phyloP scores from a whole-genome alignment of 2,888 invertebrate genomes.

The Sesia bembeciformis region DNA sequence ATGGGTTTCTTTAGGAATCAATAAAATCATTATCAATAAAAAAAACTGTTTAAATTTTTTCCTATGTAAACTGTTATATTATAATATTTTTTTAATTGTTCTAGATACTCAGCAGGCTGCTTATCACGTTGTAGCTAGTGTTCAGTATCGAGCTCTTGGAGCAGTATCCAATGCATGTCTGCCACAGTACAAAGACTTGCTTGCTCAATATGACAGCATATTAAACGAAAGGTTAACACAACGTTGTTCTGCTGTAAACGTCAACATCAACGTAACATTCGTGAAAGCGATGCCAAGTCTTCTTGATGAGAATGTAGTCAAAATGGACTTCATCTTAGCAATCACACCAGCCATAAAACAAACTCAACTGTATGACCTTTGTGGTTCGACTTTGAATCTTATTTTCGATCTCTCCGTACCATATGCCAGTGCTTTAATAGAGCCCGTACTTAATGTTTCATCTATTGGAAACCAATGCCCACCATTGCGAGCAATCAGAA shows the following conservation, averaged over 20 bases:
- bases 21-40: neutral
- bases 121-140: constrained; percentile 90
- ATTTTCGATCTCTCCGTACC: constrained; percentile 96
- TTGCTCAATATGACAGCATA: constrained; percentile 85
- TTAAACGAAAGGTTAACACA: constrained; percentile 89
- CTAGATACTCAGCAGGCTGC: constrained; percentile 94
- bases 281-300: constrained; percentile 86
- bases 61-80: too few relatives aligned
- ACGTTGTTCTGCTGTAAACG: constrained; percentile 94
- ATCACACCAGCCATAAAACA: constrained; percentile 91
- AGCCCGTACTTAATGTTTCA: constrained; percentile 90
- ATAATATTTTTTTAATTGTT: neutral
- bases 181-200: constrained; percentile 87
- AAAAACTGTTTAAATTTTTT: neutral
- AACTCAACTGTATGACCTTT: constrained; percentile 94
- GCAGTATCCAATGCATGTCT: constrained; percentile 90
- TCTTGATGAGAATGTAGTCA: constrained; percentile 89
- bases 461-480: constrained; percentile 95
- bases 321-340: constrained; percentile 91
- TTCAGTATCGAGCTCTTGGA: constrained; percentile 91
- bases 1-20: neutral
- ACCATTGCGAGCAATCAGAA: constrained; percentile 88
- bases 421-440: constrained; percentile 91
- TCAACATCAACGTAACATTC: constrained; percentile 95
- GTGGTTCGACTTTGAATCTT: constrained; percentile 93